A percentile compares a stretch with the other conserved stretches of the same genome.
phyloP scores from a whole-genome alignment of 2,797 vertebrate species.

The Acanthurus lineatus region DNA sequence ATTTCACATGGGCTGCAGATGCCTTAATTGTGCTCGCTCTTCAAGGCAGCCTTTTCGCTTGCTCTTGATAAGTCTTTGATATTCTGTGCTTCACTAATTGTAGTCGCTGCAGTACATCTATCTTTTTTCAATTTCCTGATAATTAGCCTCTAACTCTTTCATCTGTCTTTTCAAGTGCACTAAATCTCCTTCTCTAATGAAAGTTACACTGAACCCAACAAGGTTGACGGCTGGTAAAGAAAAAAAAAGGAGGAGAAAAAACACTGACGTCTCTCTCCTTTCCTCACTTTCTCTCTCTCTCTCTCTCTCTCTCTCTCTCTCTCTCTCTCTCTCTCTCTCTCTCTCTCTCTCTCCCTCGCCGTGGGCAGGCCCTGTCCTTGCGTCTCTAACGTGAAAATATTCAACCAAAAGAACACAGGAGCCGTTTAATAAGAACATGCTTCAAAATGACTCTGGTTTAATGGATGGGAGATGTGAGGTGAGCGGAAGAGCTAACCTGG shows the following conservation, averaged over 20 bases:
- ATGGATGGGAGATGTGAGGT: slow-evolving; percentile 79
- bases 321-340: neutral
- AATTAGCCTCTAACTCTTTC: slow-evolving; percentile 88
- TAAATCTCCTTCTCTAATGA: slow-evolving; percentile 86
- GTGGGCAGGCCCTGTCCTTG: slow-evolving; percentile 82
- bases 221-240: slow-evolving; percentile 83
- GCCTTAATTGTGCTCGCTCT: slow-evolving; percentile 85
- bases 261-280: slow-evolving; percentile 46
- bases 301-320: slow-evolving; percentile 27
- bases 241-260: slow-evolving; percentile 42
- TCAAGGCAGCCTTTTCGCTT: slow-evolving; percentile 85
- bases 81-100: slow-evolving; percentile 86
- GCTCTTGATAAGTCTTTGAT: slow-evolving; percentile 87
- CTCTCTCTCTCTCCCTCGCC: slow-evolving; percentile 57
- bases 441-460: slow-evolving; percentile 76
- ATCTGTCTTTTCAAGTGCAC: slow-evolving; percentile 87
- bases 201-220: slow-evolving; percentile 86
- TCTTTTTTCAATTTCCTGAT: slow-evolving; percentile 87
- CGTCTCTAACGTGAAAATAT: slow-evolving; percentile 77
- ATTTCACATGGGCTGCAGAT: slow-evolving; percentile 82
- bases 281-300: neutral
- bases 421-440: slow-evolving; percentile 80
- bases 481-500: slow-evolving; percentile 74
- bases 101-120: slow-evolving; percentile 87
- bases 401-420: slow-evolving; percentile 80